Evolutionary conservation across 2,888 invertebrate genomes (phyloP).

Genomic region (Actias luna): DNA sequence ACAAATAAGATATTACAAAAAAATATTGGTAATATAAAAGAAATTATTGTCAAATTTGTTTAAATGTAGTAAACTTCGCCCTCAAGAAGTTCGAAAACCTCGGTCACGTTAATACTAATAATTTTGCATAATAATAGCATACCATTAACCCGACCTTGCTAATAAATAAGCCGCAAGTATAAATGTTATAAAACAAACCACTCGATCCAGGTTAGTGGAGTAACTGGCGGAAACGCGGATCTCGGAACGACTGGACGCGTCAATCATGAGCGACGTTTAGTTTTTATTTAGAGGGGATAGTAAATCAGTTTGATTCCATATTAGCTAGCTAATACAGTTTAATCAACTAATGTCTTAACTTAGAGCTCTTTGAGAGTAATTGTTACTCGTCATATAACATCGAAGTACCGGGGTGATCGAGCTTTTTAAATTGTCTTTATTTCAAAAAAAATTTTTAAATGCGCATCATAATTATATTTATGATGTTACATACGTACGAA

Average conservation of each 20-base stretch:
- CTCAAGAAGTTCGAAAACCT: background rate
- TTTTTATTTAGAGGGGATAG: background rate
- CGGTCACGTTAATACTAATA: background rate
- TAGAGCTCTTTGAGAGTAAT: no score
- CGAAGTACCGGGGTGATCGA: no score
- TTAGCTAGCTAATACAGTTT: background rate
- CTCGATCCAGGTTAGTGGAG: constrained; percentile 32
- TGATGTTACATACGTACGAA: no score
- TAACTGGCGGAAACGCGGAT: constrained; percentile 13
- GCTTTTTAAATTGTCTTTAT: no score
- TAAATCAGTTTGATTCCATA: background rate
- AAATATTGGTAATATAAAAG: background rate
- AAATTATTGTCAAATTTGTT: background rate
- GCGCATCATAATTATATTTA: no score
- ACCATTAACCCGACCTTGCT: constrained; percentile 14
- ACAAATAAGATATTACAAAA: no score
- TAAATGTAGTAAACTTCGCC: background rate
- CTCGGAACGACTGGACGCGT: background rate
- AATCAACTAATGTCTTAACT: no score
- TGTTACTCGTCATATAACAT: no score
- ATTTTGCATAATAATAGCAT: background rate
- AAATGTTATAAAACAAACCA: constrained; percentile 14
- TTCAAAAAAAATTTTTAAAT: no score
- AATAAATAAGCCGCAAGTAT: constrained; percentile 10
- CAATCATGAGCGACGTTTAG: background rate